A percentile compares a stretch with the other conserved stretches of the same genome.
phyloP scores from a whole-genome alignment of 2,113 vertebrate genomes.

The Anarhynchus alexandrinus region DNA sequence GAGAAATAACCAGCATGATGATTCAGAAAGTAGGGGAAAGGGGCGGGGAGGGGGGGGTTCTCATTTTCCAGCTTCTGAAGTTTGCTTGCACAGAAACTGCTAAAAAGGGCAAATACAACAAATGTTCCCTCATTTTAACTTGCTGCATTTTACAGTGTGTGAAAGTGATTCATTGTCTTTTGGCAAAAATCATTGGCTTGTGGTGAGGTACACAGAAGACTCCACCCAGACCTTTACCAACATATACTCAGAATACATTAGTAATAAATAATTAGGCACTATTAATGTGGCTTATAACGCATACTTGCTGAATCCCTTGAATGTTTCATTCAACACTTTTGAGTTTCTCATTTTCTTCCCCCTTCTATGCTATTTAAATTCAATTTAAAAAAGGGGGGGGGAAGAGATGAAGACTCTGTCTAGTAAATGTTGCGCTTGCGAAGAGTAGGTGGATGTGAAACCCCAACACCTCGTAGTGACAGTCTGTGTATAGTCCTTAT shows the following conservation, averaged over 20 bases:
- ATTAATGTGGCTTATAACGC: background rate
- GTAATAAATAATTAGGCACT: background rate
- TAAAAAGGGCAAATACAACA: background rate
- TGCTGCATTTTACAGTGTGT: background rate
- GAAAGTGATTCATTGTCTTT: background rate
- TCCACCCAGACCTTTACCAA: background rate
- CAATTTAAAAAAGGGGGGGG: background rate
- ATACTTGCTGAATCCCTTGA: background rate
- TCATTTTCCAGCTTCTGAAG: background rate
- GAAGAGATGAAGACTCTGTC: background rate
- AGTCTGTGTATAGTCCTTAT: background rate
- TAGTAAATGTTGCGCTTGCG: background rate
- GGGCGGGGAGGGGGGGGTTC: background rate
- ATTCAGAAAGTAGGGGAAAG: background rate
- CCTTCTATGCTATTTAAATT: background rate
- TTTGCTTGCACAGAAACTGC: background rate
- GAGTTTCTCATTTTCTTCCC: background rate
- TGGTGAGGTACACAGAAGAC: background rate
- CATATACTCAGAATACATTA: background rate
- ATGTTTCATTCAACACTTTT: background rate
- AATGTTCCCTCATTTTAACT: background rate
- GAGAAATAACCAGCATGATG: background rate
- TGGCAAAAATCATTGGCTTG: background rate
- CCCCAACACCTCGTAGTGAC: rapidly evolving
- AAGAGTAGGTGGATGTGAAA: background rate